Percentiles rank a stretch among this genome's conserved stretches.
phyloP scores from a whole-genome alignment of 2,797 vertebrate genomes.

The Myotis findleyi region DNA sequence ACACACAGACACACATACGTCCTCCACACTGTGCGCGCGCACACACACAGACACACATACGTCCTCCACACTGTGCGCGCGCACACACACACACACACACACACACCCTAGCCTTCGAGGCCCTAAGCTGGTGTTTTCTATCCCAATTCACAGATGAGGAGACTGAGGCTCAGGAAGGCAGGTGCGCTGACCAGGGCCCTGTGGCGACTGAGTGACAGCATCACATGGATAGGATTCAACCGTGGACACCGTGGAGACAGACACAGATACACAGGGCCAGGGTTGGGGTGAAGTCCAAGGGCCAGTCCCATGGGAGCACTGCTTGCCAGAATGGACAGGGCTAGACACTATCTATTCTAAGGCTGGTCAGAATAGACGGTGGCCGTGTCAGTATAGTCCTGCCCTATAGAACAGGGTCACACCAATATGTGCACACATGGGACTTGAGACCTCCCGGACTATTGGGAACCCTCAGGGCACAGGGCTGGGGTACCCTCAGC shows the following conservation, averaged over 20 bases:
- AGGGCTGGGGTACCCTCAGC: not conserved
- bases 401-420: not conserved
- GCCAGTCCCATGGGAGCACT: not conserved
- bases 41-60: too few species aligned
- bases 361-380: not conserved
- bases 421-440: not conserved
- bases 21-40: too few species aligned
- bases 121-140: not conserved
- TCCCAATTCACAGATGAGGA: not conserved
- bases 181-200: not conserved
- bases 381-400: not conserved
- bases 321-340: not conserved
- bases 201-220: not conserved
- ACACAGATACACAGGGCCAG: not conserved
- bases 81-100: rapidly evolving
- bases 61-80: too few species aligned
- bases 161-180: not conserved
- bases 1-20: rapidly evolving
- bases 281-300: too few species aligned
- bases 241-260: rapidly evolving
- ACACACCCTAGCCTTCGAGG: not conserved
- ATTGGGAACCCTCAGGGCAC: not conserved
- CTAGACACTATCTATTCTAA: not conserved
- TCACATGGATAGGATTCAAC: not conserved
- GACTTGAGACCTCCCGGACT: not conserved